Conservation (phyloP, 1,140 invertebrate genomes). For the Eumaeus atala region DNA sequence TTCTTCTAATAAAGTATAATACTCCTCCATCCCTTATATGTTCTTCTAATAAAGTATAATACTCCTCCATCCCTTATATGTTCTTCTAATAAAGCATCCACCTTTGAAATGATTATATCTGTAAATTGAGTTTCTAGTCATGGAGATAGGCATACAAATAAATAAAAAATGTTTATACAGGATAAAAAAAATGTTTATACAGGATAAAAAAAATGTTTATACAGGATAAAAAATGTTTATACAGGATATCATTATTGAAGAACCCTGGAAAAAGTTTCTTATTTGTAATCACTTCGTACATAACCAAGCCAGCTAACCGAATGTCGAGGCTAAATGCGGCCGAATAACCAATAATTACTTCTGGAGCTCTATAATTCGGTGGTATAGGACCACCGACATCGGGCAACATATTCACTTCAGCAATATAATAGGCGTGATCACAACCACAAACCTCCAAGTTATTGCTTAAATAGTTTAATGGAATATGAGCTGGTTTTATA, state of each 20-base stretch:
- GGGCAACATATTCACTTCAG: conserved; percentile 14
- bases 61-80: too few species aligned
- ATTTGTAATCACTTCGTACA: conserved; percentile 41
- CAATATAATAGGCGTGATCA: conserved; percentile 26
- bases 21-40: too few species aligned
- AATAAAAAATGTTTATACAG: conserved; percentile 41
- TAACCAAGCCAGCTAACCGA: conserved; percentile 39
- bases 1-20: too few species aligned
- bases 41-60: not conserved
- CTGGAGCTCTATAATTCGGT: conserved; percentile 38
- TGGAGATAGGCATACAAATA: conserved; percentile 28
- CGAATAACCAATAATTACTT: conserved; percentile 39
- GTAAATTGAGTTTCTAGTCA: conserved; percentile 21
- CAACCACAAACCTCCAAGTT: conserved; percentile 44
- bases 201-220: conserved; percentile 39
- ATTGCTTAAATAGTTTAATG: conserved; percentile 28
- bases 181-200: conserved; percentile 38
- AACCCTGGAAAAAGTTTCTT: conserved; percentile 30
- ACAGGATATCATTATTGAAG: conserved; percentile 36
- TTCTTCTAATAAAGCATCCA: not conserved
- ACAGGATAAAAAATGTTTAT: conserved; percentile 39
- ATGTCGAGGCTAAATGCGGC: conserved; percentile 37
- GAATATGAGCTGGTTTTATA: conserved; percentile 47
- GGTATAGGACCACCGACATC: conserved; percentile 32
- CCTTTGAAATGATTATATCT: not conserved